Percentiles rank a stretch among this genome's conserved stretches.
phyloP scores from a whole-genome alignment of 2,113 vertebrate species.

The Peromyscus californicus region DNA sequence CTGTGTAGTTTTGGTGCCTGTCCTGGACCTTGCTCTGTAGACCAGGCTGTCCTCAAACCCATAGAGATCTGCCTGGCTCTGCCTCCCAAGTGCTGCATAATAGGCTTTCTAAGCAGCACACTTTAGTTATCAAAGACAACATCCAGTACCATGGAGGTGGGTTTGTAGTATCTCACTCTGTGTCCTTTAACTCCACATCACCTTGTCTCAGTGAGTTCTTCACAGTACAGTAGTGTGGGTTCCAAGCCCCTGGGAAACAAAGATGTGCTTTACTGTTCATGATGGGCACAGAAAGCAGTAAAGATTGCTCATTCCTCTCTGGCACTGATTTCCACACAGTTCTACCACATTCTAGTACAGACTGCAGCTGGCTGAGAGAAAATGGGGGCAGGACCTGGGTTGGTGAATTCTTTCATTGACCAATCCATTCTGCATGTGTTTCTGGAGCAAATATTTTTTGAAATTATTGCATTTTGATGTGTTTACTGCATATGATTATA shows the following conservation, averaged over 20 bases:
- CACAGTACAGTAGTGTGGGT: neutral
- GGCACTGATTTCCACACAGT: neutral
- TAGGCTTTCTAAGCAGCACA: neutral
- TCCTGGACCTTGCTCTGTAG: too few relatives aligned
- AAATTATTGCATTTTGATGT: neutral
- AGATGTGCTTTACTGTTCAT: neutral
- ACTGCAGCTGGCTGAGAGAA: neutral
- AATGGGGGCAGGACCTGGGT: neutral
- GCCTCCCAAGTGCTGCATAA: too few relatives aligned
- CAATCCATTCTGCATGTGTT: neutral
- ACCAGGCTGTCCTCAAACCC: too few relatives aligned
- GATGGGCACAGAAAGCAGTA: neutral
- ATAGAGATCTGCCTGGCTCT: too few relatives aligned
- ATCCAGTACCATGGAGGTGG: neutral
- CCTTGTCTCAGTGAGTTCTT: constrained; percentile 40
- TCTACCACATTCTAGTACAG: neutral
- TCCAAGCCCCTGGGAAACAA: constrained; percentile 5
- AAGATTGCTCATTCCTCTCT: neutral
- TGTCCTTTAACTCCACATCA: neutral
- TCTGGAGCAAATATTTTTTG: neutral
- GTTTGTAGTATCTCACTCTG: neutral
- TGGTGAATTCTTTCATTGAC: neutral
- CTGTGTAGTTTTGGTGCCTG: too few relatives aligned
- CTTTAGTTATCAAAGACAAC: neutral
- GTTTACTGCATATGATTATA: neutral